phyloP scores from a whole-genome alignment of 2,797 vertebrate species.

The Characodon lateralis region DNA sequence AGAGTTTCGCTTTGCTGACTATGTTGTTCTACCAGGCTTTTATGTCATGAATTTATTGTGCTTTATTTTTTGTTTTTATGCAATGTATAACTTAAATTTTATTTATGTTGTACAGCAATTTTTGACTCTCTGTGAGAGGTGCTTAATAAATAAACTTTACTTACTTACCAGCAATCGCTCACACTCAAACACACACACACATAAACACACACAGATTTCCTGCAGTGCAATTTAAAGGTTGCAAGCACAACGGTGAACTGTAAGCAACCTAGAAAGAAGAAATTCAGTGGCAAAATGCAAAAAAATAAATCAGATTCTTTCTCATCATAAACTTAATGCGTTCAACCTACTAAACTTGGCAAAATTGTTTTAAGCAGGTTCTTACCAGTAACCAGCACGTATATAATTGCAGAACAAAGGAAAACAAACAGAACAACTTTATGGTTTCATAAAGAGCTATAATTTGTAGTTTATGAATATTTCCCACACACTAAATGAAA shows the following conservation, averaged over 20 bases:
- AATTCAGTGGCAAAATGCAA: neutral
- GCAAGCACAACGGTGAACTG: conserved; percentile 39
- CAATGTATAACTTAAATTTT: too few relatives aligned
- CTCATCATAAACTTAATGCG: neutral
- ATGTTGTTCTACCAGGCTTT: too few relatives aligned
- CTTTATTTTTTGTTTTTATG: too few relatives aligned
- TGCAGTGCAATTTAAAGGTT: conserved; percentile 42
- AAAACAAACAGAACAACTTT: neutral
- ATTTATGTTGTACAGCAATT: too few relatives aligned
- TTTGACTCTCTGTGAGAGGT: too few relatives aligned
- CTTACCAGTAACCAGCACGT: neutral
- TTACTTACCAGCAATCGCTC: too few relatives aligned
- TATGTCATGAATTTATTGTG: too few relatives aligned
- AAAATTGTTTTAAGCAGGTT: too few relatives aligned
- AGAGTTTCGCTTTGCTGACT: too few relatives aligned
- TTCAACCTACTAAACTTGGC: too few relatives aligned
- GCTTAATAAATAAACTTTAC: too few relatives aligned
- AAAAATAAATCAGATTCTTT: neutral
- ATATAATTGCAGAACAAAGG: neutral
- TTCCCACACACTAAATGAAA: neutral
- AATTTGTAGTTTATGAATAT: neutral
- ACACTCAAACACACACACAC: too few relatives aligned
- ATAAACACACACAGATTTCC: conserved; percentile 37
- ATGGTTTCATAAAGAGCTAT: neutral
- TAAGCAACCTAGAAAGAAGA: conserved; percentile 29